These are phyloP conservation scores for Montipora efflorescens DNA, from an alignment of 64 coral and sea anemone species.

Conservation along the genomic window DNA sequence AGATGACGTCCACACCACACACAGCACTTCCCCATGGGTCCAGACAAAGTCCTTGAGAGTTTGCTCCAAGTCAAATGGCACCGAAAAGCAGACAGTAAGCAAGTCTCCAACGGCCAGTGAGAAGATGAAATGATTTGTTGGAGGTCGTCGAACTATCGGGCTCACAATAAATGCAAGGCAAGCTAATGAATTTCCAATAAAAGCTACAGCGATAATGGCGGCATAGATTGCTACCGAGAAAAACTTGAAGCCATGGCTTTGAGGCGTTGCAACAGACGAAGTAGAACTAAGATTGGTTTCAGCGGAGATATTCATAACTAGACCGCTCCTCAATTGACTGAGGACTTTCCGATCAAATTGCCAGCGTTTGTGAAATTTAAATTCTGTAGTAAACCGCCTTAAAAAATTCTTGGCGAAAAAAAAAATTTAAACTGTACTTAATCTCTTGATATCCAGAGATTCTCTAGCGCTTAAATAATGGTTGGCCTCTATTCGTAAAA, in stretches of 20 bases:
- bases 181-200: constrained; percentile 39
- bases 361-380: background rate
- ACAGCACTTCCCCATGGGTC: constrained; percentile 71
- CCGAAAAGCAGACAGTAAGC: constrained; percentile 31
- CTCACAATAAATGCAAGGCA: constrained; percentile 59
- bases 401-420: too few species aligned
- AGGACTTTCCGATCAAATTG: background rate
- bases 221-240: background rate
- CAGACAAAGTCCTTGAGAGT: constrained; percentile 57
- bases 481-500: too few species aligned
- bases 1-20: constrained; percentile 77
- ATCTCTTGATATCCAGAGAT: background rate
- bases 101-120: constrained; percentile 60
- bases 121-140: constrained; percentile 71
- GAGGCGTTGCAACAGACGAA: background rate
- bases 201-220: constrained; percentile 23
- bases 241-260: background rate
- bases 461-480: too few species aligned
- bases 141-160: constrained; percentile 16
- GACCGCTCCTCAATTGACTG: background rate
- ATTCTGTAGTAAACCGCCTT: background rate
- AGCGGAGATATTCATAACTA: constrained; percentile 16
- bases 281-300: background rate
- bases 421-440: background rate
- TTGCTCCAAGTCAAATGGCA: constrained; percentile 88